Conservation (phyloP, 1,140 invertebrate genomes). For the Ostrea edulis region DNA sequence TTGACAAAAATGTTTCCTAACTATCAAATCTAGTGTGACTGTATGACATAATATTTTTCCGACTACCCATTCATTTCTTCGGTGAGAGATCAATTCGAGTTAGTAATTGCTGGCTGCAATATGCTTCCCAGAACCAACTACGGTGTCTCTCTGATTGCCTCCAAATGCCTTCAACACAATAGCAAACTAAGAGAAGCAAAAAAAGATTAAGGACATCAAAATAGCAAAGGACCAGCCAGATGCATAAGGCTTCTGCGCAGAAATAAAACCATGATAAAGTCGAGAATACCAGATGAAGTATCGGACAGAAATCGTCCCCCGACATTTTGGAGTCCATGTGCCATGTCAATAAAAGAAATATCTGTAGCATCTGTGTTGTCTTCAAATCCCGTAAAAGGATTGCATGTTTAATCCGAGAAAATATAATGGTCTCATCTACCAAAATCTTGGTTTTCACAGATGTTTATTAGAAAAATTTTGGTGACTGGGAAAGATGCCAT, state of each 20-base stretch:
- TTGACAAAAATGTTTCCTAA: too few relatives aligned
- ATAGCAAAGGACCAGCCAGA: background rate
- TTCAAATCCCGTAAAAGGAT: background rate
- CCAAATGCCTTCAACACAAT: too few relatives aligned
- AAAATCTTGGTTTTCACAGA: background rate
- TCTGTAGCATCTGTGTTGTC: background rate
- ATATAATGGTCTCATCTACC: background rate
- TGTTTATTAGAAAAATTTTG: background rate
- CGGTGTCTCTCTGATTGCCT: too few relatives aligned
- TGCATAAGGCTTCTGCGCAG: background rate
- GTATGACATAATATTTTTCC: too few relatives aligned
- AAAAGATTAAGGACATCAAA: too few relatives aligned
- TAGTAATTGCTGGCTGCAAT: too few relatives aligned
- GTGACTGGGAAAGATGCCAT: conserved; percentile 24
- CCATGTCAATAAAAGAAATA: background rate
- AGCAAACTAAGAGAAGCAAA: too few relatives aligned
- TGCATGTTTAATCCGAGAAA: background rate
- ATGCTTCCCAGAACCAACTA: too few relatives aligned
- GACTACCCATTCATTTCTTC: too few relatives aligned
- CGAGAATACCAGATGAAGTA: background rate
- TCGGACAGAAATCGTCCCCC: background rate
- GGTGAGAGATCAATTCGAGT: too few relatives aligned
- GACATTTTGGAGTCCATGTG: conserved; percentile 2
- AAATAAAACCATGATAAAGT: background rate
- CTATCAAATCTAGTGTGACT: too few relatives aligned